These are phyloP conservation scores for Oithona nana DNA, from an alignment of 2,888 invertebrate genomes.

Conservation along the genomic window DNA sequence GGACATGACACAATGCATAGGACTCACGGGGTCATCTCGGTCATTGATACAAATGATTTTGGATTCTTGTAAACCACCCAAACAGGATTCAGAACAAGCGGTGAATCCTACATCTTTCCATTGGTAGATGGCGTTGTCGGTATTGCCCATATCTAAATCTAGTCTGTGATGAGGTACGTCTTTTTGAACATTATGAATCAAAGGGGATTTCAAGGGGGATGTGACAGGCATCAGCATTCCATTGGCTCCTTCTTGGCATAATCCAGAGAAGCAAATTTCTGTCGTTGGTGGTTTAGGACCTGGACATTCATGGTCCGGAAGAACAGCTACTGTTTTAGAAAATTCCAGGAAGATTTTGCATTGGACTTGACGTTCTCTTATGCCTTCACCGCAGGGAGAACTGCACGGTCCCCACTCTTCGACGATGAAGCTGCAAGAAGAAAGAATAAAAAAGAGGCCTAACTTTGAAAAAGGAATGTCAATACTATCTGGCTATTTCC, in stretches of 20 bases:
- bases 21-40: constrained; percentile 65
- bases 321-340: constrained; percentile 63
- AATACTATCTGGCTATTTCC: no score
- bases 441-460: no score
- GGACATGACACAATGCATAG: constrained; percentile 64
- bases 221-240: not conserved
- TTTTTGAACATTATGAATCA: not conserved
- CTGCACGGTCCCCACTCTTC: constrained; percentile 86
- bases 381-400: constrained; percentile 76
- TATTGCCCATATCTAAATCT: not conserved
- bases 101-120: constrained; percentile 79
- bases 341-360: constrained; percentile 88
- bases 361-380: constrained; percentile 67
- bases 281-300: constrained; percentile 30
- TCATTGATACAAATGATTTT: constrained; percentile 73
- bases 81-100: constrained; percentile 80
- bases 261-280: constrained; percentile 11
- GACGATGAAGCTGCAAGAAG: constrained; percentile 56
- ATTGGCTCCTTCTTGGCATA: not conserved
- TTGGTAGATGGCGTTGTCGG: constrained; percentile 45
- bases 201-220: not conserved
- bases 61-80: constrained; percentile 63
- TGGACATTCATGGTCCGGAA: constrained; percentile 69
- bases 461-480: no score
- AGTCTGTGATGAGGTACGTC: not conserved